Conservation (phyloP, 2,888 invertebrate genomes). For the Hybos culiciformis region DNA sequence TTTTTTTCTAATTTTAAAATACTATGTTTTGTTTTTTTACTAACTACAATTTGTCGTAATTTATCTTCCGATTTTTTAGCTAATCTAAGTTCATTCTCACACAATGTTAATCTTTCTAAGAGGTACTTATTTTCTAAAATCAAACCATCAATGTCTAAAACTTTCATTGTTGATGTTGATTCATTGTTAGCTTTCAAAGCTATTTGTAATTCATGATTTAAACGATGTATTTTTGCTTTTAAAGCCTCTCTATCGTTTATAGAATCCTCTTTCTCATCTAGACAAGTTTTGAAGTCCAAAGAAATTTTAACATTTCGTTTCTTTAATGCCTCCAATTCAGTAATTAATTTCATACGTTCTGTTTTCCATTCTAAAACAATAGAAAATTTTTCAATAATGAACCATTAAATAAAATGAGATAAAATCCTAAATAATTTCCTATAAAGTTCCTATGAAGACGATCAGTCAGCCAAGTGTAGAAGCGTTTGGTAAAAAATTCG, state of each 20-base stretch:
- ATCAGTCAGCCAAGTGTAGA: too few species aligned
- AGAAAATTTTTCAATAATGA: neutral
- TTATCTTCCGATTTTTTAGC: conserved; percentile 57
- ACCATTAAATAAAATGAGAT: too few species aligned
- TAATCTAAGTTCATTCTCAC: conserved; percentile 65
- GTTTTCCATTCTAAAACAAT: conserved; percentile 25
- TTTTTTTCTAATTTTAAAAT: conserved; percentile 24
- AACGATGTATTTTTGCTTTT: conserved; percentile 65
- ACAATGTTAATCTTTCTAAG: conserved; percentile 64
- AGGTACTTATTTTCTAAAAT: conserved; percentile 73
- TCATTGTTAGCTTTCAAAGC: conserved; percentile 40
- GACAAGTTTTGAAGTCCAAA: conserved; percentile 57
- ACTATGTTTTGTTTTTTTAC: neutral
- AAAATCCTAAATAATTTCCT: too few species aligned
- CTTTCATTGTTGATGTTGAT: conserved; percentile 30
- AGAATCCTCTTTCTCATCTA: conserved; percentile 77
- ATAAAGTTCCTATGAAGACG: too few species aligned
- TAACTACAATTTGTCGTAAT: conserved; percentile 39
- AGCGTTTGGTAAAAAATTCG: too few species aligned
- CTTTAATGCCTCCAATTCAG: conserved; percentile 30
- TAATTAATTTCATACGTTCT: conserved; percentile 31
- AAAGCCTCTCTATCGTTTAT: conserved; percentile 69
- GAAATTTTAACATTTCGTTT: conserved; percentile 57
- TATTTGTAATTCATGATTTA: conserved; percentile 66
- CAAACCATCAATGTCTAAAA: conserved; percentile 67